Percentiles rank a stretch among this genome's conserved stretches.
These are phyloP conservation scores for Agrotis exclamationis DNA, from an alignment of 2,888 invertebrate genomes.

Conservation along the genomic window DNA sequence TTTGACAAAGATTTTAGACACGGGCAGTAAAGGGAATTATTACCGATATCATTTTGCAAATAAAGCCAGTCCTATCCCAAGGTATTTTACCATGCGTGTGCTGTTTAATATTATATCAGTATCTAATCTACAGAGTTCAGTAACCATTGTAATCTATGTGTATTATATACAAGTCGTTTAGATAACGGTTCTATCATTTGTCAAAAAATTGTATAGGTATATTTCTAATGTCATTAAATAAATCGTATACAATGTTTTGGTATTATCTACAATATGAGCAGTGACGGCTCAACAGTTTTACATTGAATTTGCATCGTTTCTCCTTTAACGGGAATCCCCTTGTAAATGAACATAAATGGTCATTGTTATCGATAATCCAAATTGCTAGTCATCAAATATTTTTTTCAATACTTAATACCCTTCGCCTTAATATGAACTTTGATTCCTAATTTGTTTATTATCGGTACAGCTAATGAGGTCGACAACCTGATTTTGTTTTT, in stretches of 20 bases:
- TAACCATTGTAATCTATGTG: slow-evolving; percentile 47
- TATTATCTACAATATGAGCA: neutral
- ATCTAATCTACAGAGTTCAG: slow-evolving; percentile 56
- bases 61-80: slow-evolving; percentile 50
- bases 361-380: neutral
- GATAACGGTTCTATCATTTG: slow-evolving; percentile 42
- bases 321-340: too few species aligned
- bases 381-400: neutral
- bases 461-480: slow-evolving; percentile 27
- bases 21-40: too few species aligned
- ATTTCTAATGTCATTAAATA: neutral
- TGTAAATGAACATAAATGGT: neutral
- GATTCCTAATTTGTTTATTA: slow-evolving; percentile 13
- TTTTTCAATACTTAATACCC: neutral
- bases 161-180: slow-evolving; percentile 39
- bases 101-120: slow-evolving; percentile 40
- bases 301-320: neutral
- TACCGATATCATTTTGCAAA: neutral
- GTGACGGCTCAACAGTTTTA: neutral
- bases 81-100: slow-evolving; percentile 24
- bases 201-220: slow-evolving; percentile 19
- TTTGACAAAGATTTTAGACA: too few species aligned
- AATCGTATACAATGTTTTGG: neutral
- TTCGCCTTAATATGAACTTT: slow-evolving; percentile 16
- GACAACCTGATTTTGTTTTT: slow-evolving; percentile 37